Base-by-base conservation (phyloP, 2,888 invertebrate species). In the Palloptera scutellata region DNA sequence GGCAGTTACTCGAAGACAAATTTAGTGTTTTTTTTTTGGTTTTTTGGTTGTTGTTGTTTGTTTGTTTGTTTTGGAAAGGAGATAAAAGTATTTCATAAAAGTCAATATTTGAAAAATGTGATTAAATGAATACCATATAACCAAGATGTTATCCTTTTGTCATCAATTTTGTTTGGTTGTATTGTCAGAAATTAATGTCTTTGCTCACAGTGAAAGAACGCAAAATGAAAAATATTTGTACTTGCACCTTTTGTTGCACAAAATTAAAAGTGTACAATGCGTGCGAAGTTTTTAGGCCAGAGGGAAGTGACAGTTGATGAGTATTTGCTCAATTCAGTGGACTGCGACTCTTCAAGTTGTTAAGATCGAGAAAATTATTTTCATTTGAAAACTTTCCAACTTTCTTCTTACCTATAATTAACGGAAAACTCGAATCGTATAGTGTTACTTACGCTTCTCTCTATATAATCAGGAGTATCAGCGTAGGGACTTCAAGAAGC, bases 61-160 rank as follows among this genome's bases (percentile, higher is more conserved):
- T 30, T 30, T 30, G 2, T 30, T 30, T 30, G 30, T 30, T 30
- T 30, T 30, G 30, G 2, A 30, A 30, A 53, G 48, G 8, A 30
- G 60, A 19, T 13, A n/a, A 20, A n/a, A 58, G 52, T 64, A 55
- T 69, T 64, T 41, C 70, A 61, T 75, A 75, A 73, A 78, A 77
- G 75, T 76, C 76, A 77, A 78, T 74, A 77, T 76, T 76, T 78
- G 78, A 57, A 75, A 76, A 74, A 76, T 76, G 73, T 76, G 74
- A 75, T 73, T 79, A 75, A 77, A 75, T 75, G 76, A 60, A 19
- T 55, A 45, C 41, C n/a, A n/a, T n/a, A n/a, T 76, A 78, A 74
- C 77, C 20, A 9, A 77, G 76, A 78, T 78, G 78, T 79, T 79
- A 79, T 79, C 80, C 79, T 75, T 79, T 80, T 77, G 79, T 78